phyloP scores from a whole-genome alignment of 2,113 vertebrate species.

The Otocyon megalotis region DNA sequence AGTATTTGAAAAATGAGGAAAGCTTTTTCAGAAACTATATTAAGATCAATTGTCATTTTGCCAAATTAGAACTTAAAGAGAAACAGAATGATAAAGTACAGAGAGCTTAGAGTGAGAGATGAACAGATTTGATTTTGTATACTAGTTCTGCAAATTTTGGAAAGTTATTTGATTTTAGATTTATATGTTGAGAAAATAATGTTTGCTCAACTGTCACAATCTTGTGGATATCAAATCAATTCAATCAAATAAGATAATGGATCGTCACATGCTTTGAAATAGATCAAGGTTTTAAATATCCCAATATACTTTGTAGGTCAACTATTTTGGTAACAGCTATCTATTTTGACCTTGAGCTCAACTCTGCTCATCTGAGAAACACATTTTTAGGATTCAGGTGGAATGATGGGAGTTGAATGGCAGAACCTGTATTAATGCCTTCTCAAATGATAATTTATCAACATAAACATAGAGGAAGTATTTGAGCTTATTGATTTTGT shows the following conservation, averaged over 20 bases:
- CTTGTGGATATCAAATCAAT: not conserved
- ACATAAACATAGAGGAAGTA: not conserved
- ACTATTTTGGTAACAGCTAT: not conserved
- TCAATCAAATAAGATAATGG: not conserved
- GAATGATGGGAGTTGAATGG: not conserved
- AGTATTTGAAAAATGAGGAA: conserved; percentile 2
- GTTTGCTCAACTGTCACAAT: not conserved
- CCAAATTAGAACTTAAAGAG: not conserved
- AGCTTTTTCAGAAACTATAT: not conserved
- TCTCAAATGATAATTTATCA: not conserved
- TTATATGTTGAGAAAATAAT: not conserved
- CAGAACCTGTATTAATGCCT: not conserved
- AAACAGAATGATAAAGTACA: not conserved
- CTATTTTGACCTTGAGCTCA: not conserved
- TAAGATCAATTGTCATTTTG: not conserved
- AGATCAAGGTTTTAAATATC: conserved; percentile 17
- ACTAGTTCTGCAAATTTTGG: not conserved
- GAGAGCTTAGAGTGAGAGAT: not conserved
- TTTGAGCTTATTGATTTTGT: not conserved
- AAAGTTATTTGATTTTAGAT: conserved; percentile 56
- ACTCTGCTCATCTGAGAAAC: not conserved
- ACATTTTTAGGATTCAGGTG: not conserved
- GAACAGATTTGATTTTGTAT: not conserved
- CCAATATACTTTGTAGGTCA: not conserved
- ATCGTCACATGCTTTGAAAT: conserved; percentile 13